These are phyloP conservation scores for Cricetomys ansorgei DNA, from an alignment of 2,113 vertebrate species.

Conservation along the genomic window DNA sequence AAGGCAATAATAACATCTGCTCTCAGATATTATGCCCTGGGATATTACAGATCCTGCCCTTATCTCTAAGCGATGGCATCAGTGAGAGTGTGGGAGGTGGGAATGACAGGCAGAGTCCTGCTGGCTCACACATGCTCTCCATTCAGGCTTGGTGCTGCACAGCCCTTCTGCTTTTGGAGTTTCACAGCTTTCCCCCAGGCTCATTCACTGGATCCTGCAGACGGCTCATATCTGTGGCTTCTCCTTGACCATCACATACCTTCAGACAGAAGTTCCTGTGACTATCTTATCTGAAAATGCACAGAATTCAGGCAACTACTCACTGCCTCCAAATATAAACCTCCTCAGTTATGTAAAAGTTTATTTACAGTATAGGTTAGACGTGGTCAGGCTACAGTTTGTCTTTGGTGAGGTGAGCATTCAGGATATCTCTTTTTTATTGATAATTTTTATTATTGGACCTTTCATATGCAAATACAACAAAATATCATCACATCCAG, in stretches of 20 bases:
- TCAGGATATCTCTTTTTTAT: background rate
- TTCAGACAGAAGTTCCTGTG: background rate
- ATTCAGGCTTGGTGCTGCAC: no score
- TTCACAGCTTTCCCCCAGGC: background rate
- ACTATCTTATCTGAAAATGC: background rate
- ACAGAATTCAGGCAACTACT: background rate
- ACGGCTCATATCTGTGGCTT: background rate
- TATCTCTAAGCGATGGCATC: background rate
- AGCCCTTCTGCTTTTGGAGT: background rate
- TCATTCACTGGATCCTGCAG: background rate
- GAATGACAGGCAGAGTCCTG: background rate
- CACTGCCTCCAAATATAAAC: background rate
- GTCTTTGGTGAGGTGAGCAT: background rate
- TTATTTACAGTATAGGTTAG: background rate
- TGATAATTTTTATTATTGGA: background rate
- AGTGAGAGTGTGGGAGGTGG: background rate
- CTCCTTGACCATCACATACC: background rate
- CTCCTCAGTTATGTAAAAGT: background rate
- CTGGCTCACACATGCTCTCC: background rate
- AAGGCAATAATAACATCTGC: background rate
- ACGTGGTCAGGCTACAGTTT: background rate
- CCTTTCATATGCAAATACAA: background rate
- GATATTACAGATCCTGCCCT: background rate
- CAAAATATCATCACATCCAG: background rate
- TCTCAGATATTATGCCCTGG: background rate